Evolutionary conservation across 2,797 vertebrate species (phyloP).

Genomic region (Hipposideros larvatus): DNA sequence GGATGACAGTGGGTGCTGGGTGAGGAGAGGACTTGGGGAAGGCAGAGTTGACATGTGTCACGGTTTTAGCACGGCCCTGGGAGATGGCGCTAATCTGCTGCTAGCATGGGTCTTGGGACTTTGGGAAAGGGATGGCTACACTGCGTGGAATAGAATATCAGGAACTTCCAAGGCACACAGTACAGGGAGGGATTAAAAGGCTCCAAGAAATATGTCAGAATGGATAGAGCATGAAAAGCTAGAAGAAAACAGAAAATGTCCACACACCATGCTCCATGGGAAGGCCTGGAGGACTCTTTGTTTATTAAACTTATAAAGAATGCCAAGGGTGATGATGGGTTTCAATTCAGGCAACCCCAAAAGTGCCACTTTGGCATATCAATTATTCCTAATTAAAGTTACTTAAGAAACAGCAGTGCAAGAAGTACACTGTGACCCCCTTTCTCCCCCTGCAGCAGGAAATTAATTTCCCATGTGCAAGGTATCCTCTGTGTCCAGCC

Average conservation of each 20-base stretch:
- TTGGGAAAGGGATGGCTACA: not conserved
- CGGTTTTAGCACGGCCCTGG: too few relatives aligned
- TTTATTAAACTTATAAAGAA: not conserved
- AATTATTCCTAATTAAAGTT: not conserved
- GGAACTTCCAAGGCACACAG: accelerated
- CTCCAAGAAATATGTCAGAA: not conserved
- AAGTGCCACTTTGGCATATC: too few relatives aligned
- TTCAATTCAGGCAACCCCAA: not conserved
- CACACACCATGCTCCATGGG: accelerated
- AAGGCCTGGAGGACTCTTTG: too few relatives aligned
- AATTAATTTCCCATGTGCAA: too few relatives aligned
- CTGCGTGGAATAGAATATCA: accelerated
- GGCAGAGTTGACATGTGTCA: too few relatives aligned
- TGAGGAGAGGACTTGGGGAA: too few relatives aligned
- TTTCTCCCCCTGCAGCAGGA: too few relatives aligned
- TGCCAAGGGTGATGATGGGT: not conserved
- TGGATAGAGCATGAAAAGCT: accelerated
- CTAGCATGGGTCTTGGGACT: accelerated
- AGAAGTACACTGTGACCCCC: too few relatives aligned
- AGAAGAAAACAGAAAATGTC: not conserved
- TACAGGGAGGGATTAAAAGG: not conserved
- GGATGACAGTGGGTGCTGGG: too few relatives aligned
- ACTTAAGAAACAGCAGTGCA: not conserved
- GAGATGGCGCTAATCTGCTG: not conserved
- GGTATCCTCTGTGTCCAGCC: not conserved